phyloP scores from a whole-genome alignment of 2,888 invertebrate species.

The Sturmia bella region DNA sequence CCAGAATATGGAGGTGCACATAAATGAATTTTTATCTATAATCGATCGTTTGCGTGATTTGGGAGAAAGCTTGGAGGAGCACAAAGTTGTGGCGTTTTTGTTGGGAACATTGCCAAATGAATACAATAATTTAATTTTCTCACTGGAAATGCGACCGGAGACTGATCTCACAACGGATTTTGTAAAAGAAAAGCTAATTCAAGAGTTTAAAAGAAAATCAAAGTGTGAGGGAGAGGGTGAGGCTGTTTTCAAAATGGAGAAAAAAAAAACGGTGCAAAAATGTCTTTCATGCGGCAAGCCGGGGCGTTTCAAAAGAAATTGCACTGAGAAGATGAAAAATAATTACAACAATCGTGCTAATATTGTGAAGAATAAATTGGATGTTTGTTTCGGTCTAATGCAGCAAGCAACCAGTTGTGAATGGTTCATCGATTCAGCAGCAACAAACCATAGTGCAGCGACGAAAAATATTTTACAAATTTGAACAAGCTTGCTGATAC shows the following conservation, averaged over 20 bases:
- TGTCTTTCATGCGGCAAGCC: slow-evolving; percentile 47
- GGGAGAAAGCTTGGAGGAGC: slow-evolving; percentile 20
- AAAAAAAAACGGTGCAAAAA: slow-evolving; percentile 33
- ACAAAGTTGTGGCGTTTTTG: slow-evolving; percentile 10
- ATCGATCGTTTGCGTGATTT: slow-evolving; percentile 48
- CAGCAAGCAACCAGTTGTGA: neutral
- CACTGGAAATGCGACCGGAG: slow-evolving; percentile 51
- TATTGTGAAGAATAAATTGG: neutral
- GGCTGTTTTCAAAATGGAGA: slow-evolving; percentile 29
- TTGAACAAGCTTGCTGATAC: slow-evolving; percentile 12
- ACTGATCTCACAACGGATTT: too few species aligned
- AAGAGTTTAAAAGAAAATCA: slow-evolving; percentile 45
- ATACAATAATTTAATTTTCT: slow-evolving; percentile 39
- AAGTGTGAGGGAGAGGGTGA: neutral
- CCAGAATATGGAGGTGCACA: slow-evolving; percentile 47
- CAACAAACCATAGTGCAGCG: slow-evolving; percentile 47
- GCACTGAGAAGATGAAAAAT: slow-evolving; percentile 4
- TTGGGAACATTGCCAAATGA: slow-evolving; percentile 40
- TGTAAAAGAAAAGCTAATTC: slow-evolving; percentile 8
- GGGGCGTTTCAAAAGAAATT: slow-evolving; percentile 45
- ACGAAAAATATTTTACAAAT: slow-evolving; percentile 34
- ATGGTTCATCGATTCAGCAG: slow-evolving; percentile 56
- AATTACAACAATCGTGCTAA: slow-evolving; percentile 27
- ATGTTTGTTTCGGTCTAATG: slow-evolving; percentile 40
- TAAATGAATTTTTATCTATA: slow-evolving; percentile 45